These are phyloP conservation scores for Drosophila dunni DNA, from an alignment of 1,140 invertebrate genomes.

Conservation along the genomic window DNA sequence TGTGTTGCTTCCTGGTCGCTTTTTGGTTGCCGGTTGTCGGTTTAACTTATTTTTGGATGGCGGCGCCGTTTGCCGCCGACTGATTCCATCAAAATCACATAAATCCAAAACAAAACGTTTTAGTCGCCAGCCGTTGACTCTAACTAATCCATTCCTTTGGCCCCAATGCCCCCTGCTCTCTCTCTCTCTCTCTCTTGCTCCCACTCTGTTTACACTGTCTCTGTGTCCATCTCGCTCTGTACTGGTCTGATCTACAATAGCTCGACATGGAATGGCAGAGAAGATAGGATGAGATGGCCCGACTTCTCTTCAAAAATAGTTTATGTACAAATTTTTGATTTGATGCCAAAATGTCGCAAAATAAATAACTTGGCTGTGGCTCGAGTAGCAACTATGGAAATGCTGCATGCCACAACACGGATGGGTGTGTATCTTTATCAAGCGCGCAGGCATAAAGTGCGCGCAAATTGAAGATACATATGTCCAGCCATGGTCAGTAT, in stretches of 20 bases:
- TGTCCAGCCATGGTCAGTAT: background rate
- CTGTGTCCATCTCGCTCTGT: background rate
- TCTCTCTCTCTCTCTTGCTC: background rate
- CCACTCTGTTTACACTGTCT: no score
- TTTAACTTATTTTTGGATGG: constrained; percentile 70
- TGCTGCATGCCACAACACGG: constrained; percentile 20
- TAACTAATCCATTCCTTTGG: constrained; percentile 18
- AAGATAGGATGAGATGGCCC: constrained; percentile 12
- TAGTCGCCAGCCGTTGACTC: constrained; percentile 66
- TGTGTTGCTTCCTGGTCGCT: constrained; percentile 28
- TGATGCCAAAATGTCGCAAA: constrained; percentile 78
- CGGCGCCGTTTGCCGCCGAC: constrained; percentile 57
- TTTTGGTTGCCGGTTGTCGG: constrained; percentile 29
- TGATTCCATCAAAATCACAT: constrained; percentile 81
- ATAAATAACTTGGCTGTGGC: constrained; percentile 58
- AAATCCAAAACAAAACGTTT: constrained; percentile 79
- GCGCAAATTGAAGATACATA: background rate
- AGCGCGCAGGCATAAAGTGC: background rate
- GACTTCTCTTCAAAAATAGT: constrained; percentile 71
- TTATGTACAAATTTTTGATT: constrained; percentile 80
- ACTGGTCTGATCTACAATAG: constrained; percentile 7
- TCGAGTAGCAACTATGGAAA: constrained; percentile 21
- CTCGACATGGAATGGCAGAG: background rate
- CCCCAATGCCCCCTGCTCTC: background rate
- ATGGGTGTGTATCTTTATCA: background rate